Conservation (phyloP, 2,888 invertebrate genomes). For the Diarsia rubi region DNA sequence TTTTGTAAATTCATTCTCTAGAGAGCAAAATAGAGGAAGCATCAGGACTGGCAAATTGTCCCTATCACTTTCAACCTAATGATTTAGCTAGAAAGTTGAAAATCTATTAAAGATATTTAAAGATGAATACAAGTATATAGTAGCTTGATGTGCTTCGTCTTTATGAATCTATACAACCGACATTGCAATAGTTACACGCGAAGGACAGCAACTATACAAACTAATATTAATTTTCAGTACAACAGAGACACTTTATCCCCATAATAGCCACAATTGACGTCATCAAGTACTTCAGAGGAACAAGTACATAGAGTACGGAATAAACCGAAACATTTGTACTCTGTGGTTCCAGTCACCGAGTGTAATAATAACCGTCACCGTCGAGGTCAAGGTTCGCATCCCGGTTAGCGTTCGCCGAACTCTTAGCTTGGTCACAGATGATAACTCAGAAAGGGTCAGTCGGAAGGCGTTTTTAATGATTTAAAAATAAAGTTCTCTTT, state of each 20-base stretch:
- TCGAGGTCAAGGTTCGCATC: slow-evolving; percentile 86
- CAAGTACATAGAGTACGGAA: slow-evolving; percentile 30
- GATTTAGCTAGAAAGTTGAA: no score
- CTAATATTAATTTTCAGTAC: slow-evolving; percentile 38
- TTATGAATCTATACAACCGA: neutral
- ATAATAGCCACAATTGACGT: slow-evolving; percentile 45
- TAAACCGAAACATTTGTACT: slow-evolving; percentile 46
- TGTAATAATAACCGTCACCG: slow-evolving; percentile 72
- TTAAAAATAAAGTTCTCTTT: neutral
- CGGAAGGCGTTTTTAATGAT: neutral
- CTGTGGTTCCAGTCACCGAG: slow-evolving; percentile 69
- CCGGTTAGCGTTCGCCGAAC: slow-evolving; percentile 67
- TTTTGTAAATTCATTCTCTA: neutral
- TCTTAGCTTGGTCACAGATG: slow-evolving; percentile 55
- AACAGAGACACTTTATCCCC: slow-evolving; percentile 46
- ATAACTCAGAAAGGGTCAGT: slow-evolving; percentile 47
- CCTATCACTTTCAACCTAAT: no score
- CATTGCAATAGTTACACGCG: neutral
- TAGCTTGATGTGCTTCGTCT: no score
- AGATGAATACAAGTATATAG: no score
- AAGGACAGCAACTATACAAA: slow-evolving; percentile 25
- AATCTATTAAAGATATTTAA: no score
- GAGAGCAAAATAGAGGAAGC: neutral
- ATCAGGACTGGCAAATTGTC: neutral
- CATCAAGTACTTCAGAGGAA: slow-evolving; percentile 30